These are phyloP conservation scores for Bilobella aurantiaca DNA, from an alignment of 1,140 invertebrate species.

Conservation along the genomic window DNA sequence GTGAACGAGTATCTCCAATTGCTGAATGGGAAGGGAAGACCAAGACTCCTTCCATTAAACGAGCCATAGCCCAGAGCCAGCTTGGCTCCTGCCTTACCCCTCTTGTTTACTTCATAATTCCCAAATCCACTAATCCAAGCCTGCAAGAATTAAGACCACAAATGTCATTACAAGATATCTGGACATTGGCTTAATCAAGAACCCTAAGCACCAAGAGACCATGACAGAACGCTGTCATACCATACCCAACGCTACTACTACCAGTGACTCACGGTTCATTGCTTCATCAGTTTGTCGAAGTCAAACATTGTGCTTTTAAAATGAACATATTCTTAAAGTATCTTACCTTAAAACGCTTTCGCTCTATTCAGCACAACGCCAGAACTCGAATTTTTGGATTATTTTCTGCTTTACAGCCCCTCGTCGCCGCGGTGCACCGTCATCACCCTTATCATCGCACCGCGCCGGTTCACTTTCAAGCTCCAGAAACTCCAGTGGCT, in stretches of 20 bases:
- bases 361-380: background rate
- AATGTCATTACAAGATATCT: too few species aligned
- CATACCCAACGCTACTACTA: background rate
- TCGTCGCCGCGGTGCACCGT: background rate
- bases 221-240: background rate
- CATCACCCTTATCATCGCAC: background rate
- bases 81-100: background rate
- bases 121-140: background rate
- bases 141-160: background rate
- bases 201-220: too few species aligned
- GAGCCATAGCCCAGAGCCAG: too few species aligned
- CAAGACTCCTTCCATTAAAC: background rate
- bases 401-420: background rate
- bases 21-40: constrained; percentile 3
- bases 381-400: background rate
- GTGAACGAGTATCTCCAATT: background rate
- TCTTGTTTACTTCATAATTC: too few species aligned
- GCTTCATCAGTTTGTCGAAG: background rate
- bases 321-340: too few species aligned
- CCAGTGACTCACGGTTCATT: background rate
- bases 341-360: too few species aligned
- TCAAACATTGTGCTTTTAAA: background rate
- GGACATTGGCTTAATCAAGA: too few species aligned
- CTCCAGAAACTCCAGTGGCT: too few species aligned
- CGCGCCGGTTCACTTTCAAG: too few species aligned